Percentiles rank a stretch among this genome's conserved stretches.
Evolutionary conservation across 2,888 invertebrate species (phyloP).

Genomic region (Capitulum mitella): DNA sequence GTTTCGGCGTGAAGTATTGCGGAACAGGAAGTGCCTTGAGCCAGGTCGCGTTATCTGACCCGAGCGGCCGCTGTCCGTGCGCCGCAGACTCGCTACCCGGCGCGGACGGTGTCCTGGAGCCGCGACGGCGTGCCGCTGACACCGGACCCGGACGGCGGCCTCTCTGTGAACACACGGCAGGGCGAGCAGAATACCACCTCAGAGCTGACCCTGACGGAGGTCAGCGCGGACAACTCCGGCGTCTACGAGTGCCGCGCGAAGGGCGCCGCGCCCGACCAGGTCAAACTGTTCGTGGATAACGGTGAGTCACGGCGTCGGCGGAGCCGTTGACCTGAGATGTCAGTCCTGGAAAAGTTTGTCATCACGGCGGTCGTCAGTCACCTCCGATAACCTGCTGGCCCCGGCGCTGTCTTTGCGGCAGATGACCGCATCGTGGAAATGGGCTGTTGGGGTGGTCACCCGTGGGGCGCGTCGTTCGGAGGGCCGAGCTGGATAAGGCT

Average conservation of each 20-base stretch:
- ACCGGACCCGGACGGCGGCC: neutral
- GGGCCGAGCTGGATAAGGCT: no score
- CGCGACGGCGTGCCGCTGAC: neutral
- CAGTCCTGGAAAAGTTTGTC: no score
- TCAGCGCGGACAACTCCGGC: neutral
- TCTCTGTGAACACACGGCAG: neutral
- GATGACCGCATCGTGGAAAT: no score
- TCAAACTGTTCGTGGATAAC: slow-evolving; percentile 6
- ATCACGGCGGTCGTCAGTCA: no score
- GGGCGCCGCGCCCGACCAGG: slow-evolving; percentile 1
- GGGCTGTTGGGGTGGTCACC: no score
- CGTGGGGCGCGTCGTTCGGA: no score
- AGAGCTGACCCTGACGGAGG: neutral
- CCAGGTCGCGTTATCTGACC: no score
- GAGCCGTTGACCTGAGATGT: no score
- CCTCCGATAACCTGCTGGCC: no score
- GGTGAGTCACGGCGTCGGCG: neutral
- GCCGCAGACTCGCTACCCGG: neutral
- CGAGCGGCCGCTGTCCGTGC: neutral
- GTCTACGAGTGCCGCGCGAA: neutral
- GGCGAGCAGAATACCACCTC: neutral
- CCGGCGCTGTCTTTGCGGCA: no score
- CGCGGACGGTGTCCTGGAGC: neutral
- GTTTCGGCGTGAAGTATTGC: no score
- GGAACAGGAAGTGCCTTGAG: no score